These are phyloP conservation scores for Agelas oroides DNA, from an alignment of 37 sponge, comb jelly and placozoan genomes.

Conservation along the genomic window DNA sequence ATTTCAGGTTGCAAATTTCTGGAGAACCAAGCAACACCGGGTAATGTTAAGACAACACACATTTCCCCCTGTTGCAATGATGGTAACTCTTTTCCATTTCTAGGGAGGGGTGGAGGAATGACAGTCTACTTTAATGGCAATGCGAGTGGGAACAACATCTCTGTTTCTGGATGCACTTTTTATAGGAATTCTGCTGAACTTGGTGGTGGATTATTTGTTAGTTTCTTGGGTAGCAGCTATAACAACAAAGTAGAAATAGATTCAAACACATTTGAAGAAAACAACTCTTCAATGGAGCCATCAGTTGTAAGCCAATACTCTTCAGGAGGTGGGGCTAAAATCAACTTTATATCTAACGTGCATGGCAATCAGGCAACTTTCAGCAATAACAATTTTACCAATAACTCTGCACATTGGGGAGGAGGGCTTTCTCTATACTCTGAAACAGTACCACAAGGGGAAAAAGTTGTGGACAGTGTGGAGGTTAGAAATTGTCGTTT, in stretches of 20 bases:
- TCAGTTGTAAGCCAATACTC: background rate
- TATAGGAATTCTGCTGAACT: too few species aligned
- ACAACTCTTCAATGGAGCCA: background rate
- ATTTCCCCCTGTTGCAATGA: too few species aligned
- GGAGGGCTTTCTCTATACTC: constrained; percentile 10
- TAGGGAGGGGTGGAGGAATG: too few species aligned
- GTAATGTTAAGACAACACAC: too few species aligned
- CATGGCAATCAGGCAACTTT: background rate
- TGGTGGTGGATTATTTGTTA: background rate
- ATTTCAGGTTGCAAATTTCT: constrained; percentile 3
- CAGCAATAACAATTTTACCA: constrained; percentile 2
- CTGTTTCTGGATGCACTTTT: too few species aligned
- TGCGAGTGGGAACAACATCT: too few species aligned
- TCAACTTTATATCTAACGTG: background rate
- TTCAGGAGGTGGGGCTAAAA: constrained; percentile 8
- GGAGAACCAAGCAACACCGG: constrained; percentile 3
- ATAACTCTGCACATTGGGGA: constrained; percentile 20
- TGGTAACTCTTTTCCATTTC: background rate
- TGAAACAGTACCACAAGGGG: background rate
- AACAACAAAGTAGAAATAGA: background rate
- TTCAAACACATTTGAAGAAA: background rate
- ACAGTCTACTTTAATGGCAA: too few species aligned
- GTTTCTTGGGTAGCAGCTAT: background rate
- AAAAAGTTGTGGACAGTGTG: background rate
- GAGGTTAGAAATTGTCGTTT: background rate